phyloP scores from a whole-genome alignment of 2,113 vertebrate species.

The Nansenia antarctica region DNA sequence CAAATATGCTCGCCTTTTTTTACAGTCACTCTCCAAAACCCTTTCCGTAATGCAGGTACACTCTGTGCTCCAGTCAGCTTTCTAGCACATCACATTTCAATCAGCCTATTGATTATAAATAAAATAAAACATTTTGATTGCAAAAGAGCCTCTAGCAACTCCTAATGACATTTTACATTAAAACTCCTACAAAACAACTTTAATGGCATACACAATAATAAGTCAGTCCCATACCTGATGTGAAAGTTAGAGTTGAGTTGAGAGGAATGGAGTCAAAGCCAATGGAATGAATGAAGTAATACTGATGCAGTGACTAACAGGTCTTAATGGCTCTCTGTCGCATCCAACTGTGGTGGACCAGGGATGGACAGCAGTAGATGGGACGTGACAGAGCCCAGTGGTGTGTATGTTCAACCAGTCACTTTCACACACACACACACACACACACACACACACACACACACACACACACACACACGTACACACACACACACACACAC shows the following conservation, averaged over 20 bases:
- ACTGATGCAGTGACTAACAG: not conserved
- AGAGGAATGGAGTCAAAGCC: no score
- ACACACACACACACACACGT: constrained; percentile 2
- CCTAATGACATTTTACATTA: no score
- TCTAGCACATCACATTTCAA: no score
- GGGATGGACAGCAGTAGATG: not conserved
- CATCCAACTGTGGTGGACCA: not conserved
- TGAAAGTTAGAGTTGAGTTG: not conserved
- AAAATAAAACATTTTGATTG: no score
- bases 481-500: constrained; percentile 7
- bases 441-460: not conserved
- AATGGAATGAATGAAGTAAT: no score
- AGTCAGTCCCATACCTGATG: not conserved
- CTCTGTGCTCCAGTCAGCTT: no score
- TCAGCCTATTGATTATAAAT: no score
- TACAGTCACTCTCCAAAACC: no score
- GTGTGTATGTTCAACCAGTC: not conserved
- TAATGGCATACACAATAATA: not conserved
- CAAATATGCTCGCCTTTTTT: no score
- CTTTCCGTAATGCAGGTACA: no score
- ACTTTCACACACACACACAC: not conserved
- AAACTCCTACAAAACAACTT: not conserved
- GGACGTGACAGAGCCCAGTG: not conserved
- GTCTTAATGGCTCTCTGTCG: not conserved
- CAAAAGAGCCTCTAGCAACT: no score